Evolutionary conservation across 2,113 vertebrate species (phyloP), one percentile per base, ranked within the genome.

Genomic region (Callopanchax toddi): DNA sequence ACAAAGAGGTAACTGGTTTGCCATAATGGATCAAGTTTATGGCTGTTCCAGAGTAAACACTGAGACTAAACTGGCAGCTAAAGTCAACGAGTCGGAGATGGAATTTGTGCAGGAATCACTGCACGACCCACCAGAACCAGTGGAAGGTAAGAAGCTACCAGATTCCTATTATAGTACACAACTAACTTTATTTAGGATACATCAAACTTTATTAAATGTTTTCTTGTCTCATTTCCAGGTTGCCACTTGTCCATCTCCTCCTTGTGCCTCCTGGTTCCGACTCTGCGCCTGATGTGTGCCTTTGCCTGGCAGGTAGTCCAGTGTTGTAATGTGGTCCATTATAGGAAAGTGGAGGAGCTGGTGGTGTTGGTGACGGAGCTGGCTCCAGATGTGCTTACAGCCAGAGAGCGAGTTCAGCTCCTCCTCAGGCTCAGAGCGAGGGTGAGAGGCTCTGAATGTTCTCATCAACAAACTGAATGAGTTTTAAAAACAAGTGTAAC

Each of bases 271-370:
- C 65, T 71, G 29, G 69, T 74, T 70, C 79, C 79, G 18, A 61
- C 65, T 6, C 52, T 81, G 48, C 60, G 74, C 20, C 60, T 78
- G 42, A 77, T 78, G 70, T 74, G 69, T 25, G 74, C 66, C 43
- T 82, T 82, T 34, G 61, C 66, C 51, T 78, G 70, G 74, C 66
- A 70, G 13, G 79, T 71, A 58, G 50, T 74, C 22, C 74, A 63
- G 67, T 42, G 44, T 20, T 34, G 57, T 52, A 60, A 73, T 11
- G 74, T 77, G 56, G 0, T 11, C 0, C 74, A 77, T 36, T 74
- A 74, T 15, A 20, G 26, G n/a, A 82, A 82, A 40, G 79, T 71
- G 71, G 74, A 75, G 71, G 67, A 82, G 53, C 50, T 82, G 67
- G 66, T 67, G 74, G 17, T 25, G 51, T 15, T 57, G 34, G 55